phyloP scores from a whole-genome alignment of 2,888 invertebrate genomes.

The Marasmarcha lunaedactyla region DNA sequence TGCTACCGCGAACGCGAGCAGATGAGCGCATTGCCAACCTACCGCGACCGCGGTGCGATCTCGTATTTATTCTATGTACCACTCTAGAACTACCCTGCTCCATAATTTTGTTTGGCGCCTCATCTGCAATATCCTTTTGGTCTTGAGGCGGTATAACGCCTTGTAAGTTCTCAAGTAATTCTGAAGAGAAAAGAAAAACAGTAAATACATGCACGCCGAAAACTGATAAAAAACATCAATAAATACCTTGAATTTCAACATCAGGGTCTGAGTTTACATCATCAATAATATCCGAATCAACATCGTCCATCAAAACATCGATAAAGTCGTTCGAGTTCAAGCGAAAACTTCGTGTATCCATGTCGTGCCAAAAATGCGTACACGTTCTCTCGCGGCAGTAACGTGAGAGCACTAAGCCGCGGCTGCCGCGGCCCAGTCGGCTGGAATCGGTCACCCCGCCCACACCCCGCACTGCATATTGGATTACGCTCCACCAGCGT shows the following conservation, averaged over 20 bases:
- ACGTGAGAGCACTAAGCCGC: background rate
- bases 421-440: background rate
- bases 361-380: conserved; percentile 6
- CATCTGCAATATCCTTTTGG: too few relatives aligned
- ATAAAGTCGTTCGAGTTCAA: background rate
- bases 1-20: too few relatives aligned
- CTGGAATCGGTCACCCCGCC: background rate
- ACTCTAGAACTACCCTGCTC: too few relatives aligned
- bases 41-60: too few relatives aligned
- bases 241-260: conserved; percentile 3
- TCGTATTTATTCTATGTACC: too few relatives aligned
- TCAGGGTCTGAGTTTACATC: background rate
- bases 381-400: background rate
- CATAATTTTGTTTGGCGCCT: too few relatives aligned
- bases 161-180: background rate
- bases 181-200: background rate
- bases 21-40: too few relatives aligned
- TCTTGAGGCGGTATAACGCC: background rate
- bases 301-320: conserved; percentile 3
- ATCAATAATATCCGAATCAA: too few relatives aligned
- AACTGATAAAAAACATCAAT: background rate
- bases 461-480: background rate
- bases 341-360: background rate
- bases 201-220: background rate
- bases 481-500: too few relatives aligned